Evolutionary conservation across 2,888 invertebrate species (phyloP), one percentile per base, ranked within the genome.

Genomic region (Melanargia galathea): DNA sequence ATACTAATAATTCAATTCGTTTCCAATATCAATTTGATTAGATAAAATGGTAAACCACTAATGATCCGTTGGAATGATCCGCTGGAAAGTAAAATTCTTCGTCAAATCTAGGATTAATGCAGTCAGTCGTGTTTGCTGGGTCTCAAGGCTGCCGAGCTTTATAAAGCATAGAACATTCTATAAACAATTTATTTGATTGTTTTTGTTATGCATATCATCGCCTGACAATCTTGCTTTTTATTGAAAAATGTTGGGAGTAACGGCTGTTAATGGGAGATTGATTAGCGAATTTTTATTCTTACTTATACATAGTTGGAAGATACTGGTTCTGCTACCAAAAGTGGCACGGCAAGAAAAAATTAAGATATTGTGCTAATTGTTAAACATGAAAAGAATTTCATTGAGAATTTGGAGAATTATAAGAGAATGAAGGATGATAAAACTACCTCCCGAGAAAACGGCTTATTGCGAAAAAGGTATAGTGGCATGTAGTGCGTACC

Each of bases 101-200:
- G 16, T 7, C 16, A 40, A 2, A 18, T 16, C 40, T 40, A 51
- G 38, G 43, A 35, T 56, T 51, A 46, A 18, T 62, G 13, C 33
- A 46, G 65, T 70, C 30, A 49, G 26, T 10, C 24, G 10, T 16
- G 49, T 20, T 33, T 71, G 74, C 66, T 72, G 66, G 73, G 73
- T 70, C 74, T 75, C 70, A 73, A 76, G 76, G 76, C 70, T 72
- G 72, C 64, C 64, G 65, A 69, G 72, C 72, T 73, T 65, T 68
- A 49, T 70, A 68, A 71, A 73, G 57, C 69, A 63, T 69, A 63
- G 49, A 64, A 58, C 30, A 63, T 60, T 22, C 61, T 54, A 65
- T 62, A 58, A 64, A 66, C 62, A 69, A 70, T 70, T 69, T 55
- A 49, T 64, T 64, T 71, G 65, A 73, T 73, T 68, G 70, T 71